Evolutionary conservation across 2,888 invertebrate species (phyloP).

Genomic region (Automeris io): DNA sequence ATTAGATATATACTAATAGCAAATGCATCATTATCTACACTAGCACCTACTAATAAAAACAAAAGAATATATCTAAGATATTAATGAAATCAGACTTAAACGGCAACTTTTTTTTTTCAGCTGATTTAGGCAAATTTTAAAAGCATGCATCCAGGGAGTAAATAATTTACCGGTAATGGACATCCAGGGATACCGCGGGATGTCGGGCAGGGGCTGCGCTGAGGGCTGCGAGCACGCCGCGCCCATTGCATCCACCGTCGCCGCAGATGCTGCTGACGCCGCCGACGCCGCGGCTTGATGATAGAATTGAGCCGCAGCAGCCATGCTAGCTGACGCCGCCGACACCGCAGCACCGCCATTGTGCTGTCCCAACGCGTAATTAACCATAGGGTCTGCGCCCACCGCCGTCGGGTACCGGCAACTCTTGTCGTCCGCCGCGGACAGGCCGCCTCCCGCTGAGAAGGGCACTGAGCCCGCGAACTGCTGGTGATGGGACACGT

Average conservation of each 20-base stretch:
- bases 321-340: constrained; percentile 81
- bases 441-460: constrained; percentile 81
- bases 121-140: constrained; percentile 23
- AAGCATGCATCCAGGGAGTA: constrained; percentile 53
- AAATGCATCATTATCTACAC: no score
- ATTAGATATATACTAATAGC: constrained; percentile 1
- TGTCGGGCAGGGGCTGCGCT: constrained; percentile 92
- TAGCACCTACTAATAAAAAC: neutral
- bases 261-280: constrained; percentile 85
- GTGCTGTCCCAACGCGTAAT: constrained; percentile 87
- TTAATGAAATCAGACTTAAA: no score
- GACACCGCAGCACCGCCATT: constrained; percentile 83
- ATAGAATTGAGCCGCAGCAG: constrained; percentile 90
- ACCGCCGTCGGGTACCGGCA: constrained; percentile 86
- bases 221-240: constrained; percentile 88
- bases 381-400: constrained; percentile 85
- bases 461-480: constrained; percentile 83
- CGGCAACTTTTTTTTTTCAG: constrained; percentile 21
- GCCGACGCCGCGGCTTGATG: constrained; percentile 88
- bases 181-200: constrained; percentile 97
- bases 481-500: constrained; percentile 90
- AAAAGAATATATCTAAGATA: no score
- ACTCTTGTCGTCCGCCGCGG: constrained; percentile 83
- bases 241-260: constrained; percentile 88
- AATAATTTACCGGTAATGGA: constrained; percentile 92